phyloP scores from a whole-genome alignment of 1,140 invertebrate genomes.

The Philotrypesis tridentata region DNA sequence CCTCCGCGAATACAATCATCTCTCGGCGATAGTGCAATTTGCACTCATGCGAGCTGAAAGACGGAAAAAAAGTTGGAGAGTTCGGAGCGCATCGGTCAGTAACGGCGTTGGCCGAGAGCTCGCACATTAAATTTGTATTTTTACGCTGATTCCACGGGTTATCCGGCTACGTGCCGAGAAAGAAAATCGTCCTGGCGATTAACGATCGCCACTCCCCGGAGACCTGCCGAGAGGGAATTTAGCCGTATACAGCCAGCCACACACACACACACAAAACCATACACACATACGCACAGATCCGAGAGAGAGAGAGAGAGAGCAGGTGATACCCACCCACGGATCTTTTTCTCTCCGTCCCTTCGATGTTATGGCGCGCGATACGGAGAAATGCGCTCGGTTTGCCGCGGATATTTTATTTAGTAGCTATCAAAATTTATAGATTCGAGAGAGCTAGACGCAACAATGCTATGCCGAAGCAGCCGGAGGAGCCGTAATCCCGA shows the following conservation, averaged over 20 bases:
- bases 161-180: slow-evolving; percentile 72
- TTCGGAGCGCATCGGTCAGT: slow-evolving; percentile 47
- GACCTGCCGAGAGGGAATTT: slow-evolving; percentile 53
- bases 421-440: slow-evolving; percentile 72
- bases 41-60: background rate
- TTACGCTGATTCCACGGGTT: slow-evolving; percentile 75
- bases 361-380: slow-evolving; percentile 6
- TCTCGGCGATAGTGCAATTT: slow-evolving; percentile 18
- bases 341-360: slow-evolving; percentile 24
- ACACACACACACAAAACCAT: too few species aligned
- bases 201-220: slow-evolving; percentile 71
- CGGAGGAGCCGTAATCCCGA: slow-evolving; percentile 21
- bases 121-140: slow-evolving; percentile 75
- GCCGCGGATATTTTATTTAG: slow-evolving; percentile 71
- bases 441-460: slow-evolving; percentile 60
- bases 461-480: slow-evolving; percentile 56
- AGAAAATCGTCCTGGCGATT: slow-evolving; percentile 73
- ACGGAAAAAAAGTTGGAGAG: background rate
- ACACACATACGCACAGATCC: slow-evolving; percentile 49
- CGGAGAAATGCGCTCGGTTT: slow-evolving; percentile 43
- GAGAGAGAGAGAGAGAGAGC: slow-evolving; percentile 44
- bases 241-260: background rate
- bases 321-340: slow-evolving; percentile 52
- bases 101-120: background rate
- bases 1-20: background rate